These are phyloP conservation scores for Himalopsyche tibetana DNA, from an alignment of 2,888 invertebrate species.

Conservation along the genomic window DNA sequence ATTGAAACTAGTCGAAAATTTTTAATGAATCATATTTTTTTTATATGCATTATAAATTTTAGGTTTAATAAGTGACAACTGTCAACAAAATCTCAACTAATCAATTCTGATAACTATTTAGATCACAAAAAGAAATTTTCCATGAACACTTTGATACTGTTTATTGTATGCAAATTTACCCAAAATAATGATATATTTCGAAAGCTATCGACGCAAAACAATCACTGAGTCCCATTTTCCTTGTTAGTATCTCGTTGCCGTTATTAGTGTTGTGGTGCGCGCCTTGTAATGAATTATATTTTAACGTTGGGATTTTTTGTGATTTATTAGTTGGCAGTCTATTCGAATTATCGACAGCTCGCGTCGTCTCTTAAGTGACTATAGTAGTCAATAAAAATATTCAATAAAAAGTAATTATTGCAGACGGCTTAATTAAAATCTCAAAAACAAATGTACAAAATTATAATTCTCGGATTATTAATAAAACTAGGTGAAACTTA, in stretches of 20 bases:
- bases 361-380: background rate
- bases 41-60: constrained; percentile 53
- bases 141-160: no score
- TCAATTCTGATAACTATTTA: constrained; percentile 42
- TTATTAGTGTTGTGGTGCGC: constrained; percentile 8
- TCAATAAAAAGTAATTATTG: constrained; percentile 8
- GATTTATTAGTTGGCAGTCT: background rate
- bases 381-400: background rate
- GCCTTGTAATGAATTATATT: constrained; percentile 2
- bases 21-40: constrained; percentile 64
- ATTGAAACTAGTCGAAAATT: constrained; percentile 67
- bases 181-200: no score
- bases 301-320: background rate
- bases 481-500: constrained; percentile 50
- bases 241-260: constrained; percentile 44
- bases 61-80: constrained; percentile 41
- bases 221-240: constrained; percentile 37
- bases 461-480: constrained; percentile 39
- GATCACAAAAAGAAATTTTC: constrained; percentile 48
- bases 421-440: constrained; percentile 28
- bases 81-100: constrained; percentile 43
- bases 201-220: no score
- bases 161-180: no score
- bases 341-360: background rate
- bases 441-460: constrained; percentile 53